These are phyloP conservation scores for Clarias fuscus DNA, from an alignment of 2,797 vertebrate species.

Conservation along the genomic window DNA sequence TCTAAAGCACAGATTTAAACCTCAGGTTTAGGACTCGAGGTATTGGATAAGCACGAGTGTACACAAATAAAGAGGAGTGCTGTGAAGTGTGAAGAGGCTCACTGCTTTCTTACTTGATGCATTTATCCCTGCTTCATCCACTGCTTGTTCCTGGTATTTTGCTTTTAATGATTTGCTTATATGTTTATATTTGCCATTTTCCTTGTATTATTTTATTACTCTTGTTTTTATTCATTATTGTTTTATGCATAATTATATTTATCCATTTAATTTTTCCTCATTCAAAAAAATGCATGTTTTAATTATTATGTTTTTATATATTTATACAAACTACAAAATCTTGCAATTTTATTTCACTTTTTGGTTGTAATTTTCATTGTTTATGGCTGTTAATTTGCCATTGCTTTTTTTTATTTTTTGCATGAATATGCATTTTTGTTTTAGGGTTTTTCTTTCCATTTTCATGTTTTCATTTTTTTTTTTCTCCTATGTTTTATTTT, in stretches of 20 bases:
- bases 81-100: background rate
- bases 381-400: too few relatives aligned
- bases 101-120: background rate
- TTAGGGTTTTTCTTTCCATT: too few relatives aligned
- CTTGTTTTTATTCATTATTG: background rate
- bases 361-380: background rate
- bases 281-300: background rate
- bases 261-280: background rate
- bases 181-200: too few relatives aligned
- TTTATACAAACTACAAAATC: background rate
- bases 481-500: background rate
- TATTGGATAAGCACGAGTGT: slow-evolving; percentile 6
- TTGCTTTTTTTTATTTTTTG: too few relatives aligned
- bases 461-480: too few relatives aligned
- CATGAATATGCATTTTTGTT: too few relatives aligned
- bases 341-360: background rate
- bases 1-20: background rate
- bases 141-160: background rate
- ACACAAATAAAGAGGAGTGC: background rate
- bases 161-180: background rate
- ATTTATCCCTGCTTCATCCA: background rate
- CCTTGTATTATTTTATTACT: background rate
- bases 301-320: background rate
- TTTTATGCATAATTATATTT: background rate
- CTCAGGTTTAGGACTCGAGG: background rate